A percentile compares a stretch with the other conserved stretches of the same genome.
Evolutionary conservation across 2,888 invertebrate species (phyloP).

Genomic region (Caenorhabditis becei): DNA sequence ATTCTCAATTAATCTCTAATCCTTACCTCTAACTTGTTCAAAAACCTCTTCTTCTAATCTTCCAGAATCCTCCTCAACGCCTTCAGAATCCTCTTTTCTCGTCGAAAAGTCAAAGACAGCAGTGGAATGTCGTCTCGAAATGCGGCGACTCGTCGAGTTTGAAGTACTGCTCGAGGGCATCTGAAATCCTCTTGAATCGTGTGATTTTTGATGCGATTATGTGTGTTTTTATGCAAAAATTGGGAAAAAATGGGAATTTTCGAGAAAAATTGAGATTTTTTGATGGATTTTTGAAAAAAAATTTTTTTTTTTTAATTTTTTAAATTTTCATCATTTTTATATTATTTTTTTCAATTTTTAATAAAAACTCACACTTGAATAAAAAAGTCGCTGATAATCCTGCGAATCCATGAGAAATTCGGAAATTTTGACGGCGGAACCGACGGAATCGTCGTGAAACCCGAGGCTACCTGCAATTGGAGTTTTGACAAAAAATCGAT

Average conservation of each 20-base stretch:
- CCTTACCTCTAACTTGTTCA: too few relatives aligned
- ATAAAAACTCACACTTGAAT: slow-evolving; percentile 46
- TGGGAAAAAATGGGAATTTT: too few relatives aligned
- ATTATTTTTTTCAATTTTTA: not conserved
- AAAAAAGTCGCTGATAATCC: slow-evolving; percentile 44
- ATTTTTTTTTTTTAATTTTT: not conserved
- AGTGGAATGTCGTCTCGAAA: slow-evolving; percentile 27
- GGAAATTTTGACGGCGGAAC: slow-evolving; percentile 42
- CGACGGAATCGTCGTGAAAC: slow-evolving; percentile 15
- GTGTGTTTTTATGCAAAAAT: not conserved
- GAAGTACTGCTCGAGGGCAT: slow-evolving; percentile 58
- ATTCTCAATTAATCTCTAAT: too few relatives aligned
- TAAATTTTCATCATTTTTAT: slow-evolving; percentile 4
- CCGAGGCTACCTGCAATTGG: not conserved
- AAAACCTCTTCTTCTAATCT: too few relatives aligned
- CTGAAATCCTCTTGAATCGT: slow-evolving; percentile 18
- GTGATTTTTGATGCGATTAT: slow-evolving; percentile 8
- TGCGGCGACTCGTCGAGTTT: slow-evolving; percentile 1
- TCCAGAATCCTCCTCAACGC: too few relatives aligned
- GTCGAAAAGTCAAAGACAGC: not conserved
- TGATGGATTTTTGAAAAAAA: not conserved
- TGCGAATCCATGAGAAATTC: slow-evolving; percentile 46
- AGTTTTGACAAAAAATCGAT: not conserved
- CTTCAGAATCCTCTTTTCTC: not conserved
- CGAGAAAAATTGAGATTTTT: too few relatives aligned